These are phyloP conservation scores for Simalia tracyae DNA, from an alignment of 2,797 vertebrate species.

Conservation along the genomic window DNA sequence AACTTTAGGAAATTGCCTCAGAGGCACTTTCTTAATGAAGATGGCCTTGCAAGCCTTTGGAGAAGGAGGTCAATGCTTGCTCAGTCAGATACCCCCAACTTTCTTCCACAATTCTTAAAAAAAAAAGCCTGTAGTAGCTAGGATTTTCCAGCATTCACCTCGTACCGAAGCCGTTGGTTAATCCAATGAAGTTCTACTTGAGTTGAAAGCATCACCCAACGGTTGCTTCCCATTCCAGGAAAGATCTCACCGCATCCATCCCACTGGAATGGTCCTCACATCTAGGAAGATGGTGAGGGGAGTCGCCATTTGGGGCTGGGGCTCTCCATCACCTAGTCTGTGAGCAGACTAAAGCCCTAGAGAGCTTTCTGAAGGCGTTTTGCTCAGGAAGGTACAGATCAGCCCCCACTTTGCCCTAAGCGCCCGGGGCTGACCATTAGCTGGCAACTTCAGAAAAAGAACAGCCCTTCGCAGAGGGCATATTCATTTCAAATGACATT, in stretches of 20 bases:
- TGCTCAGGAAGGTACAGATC: neutral
- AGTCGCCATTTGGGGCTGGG: neutral
- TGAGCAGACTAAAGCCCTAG: too few species aligned
- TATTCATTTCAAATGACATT: conserved; percentile 64
- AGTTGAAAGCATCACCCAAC: neutral
- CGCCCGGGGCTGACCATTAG: conserved; percentile 34
- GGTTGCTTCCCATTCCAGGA: neutral
- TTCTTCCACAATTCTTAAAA: neutral
- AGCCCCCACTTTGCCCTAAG: neutral
- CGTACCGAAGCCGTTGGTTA: neutral
- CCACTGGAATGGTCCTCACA: neutral
- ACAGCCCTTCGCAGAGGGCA: conserved; percentile 58
- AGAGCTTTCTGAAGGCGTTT: neutral
- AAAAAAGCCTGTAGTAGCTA: too few species aligned
- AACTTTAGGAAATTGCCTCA: neutral
- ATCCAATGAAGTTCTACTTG: neutral
- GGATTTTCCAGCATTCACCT: neutral
- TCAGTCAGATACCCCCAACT: neutral
- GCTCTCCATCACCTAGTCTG: neutral
- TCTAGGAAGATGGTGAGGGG: neutral
- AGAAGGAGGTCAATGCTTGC: neutral
- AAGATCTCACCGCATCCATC: neutral
- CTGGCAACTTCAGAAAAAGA: conserved; percentile 31
- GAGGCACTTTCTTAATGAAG: neutral
- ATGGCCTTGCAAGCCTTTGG: neutral